phyloP scores from a whole-genome alignment of 2,888 invertebrate species.

The Oscheius onirici region DNA sequence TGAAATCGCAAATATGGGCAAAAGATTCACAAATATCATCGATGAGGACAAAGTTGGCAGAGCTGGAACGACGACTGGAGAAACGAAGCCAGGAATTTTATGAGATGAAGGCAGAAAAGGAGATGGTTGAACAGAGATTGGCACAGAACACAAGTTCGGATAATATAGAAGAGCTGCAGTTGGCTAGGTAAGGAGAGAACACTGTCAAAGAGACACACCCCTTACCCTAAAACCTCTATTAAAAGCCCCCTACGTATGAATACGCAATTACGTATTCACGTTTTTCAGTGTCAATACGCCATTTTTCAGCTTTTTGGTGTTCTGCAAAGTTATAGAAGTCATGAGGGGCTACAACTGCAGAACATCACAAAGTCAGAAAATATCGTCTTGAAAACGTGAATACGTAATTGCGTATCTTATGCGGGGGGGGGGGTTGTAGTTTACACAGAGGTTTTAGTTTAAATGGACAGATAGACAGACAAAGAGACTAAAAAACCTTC shows the following conservation, averaged over 20 bases:
- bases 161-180: slow-evolving; percentile 47
- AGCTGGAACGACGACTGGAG: slow-evolving; percentile 50
- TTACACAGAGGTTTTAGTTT: too few species aligned
- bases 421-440: too few species aligned
- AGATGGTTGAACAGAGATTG: slow-evolving; percentile 70
- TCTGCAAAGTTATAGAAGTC: too few species aligned
- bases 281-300: too few species aligned
- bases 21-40: slow-evolving; percentile 57
- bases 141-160: slow-evolving; percentile 35
- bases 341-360: neutral
- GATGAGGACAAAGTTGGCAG: slow-evolving; percentile 43
- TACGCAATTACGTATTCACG: too few species aligned
- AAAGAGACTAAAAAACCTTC: neutral
- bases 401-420: too few species aligned
- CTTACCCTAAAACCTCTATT: too few species aligned
- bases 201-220: too few species aligned
- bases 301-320: too few species aligned
- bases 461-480: neutral
- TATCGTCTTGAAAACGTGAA: too few species aligned
- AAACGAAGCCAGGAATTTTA: slow-evolving; percentile 50
- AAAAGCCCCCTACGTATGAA: neutral
- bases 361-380: too few species aligned
- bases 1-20: slow-evolving; percentile 51
- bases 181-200: slow-evolving; percentile 44
- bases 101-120: slow-evolving; percentile 55